Percentiles rank a stretch among this genome's conserved stretches.
phyloP scores from a whole-genome alignment of 2,888 invertebrate genomes.

The Ligdia adustata region DNA sequence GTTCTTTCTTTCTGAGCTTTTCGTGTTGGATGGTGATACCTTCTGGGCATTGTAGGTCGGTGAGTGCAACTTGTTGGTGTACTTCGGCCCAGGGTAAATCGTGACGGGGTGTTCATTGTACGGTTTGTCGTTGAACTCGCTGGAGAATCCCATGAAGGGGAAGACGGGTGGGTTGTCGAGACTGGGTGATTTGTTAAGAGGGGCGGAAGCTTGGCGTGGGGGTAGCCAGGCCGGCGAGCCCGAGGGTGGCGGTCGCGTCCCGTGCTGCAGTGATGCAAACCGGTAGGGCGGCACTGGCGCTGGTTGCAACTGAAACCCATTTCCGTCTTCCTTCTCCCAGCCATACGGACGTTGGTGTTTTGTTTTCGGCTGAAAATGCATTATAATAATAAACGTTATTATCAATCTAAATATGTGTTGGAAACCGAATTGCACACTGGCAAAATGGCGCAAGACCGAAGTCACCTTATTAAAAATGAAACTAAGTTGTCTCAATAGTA shows the following conservation, averaged over 20 bases:
- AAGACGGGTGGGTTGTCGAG: slow-evolving; percentile 73
- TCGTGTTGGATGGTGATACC: slow-evolving; percentile 72
- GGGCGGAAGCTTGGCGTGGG: slow-evolving; percentile 58
- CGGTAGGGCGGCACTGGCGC: slow-evolving; percentile 85
- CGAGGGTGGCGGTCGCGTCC: slow-evolving; percentile 69
- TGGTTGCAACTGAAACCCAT: slow-evolving; percentile 76
- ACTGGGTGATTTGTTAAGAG: slow-evolving; percentile 69
- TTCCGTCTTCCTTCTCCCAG: slow-evolving; percentile 85
- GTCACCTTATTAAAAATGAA: too few species aligned
- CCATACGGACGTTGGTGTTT: slow-evolving; percentile 90
- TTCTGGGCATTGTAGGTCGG: slow-evolving; percentile 71
- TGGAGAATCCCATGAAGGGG: slow-evolving; percentile 80
- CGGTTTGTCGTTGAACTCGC: slow-evolving; percentile 78
- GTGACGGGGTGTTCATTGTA: slow-evolving; percentile 87
- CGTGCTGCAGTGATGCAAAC: slow-evolving; percentile 88
- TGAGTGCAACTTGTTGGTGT: slow-evolving; percentile 66
- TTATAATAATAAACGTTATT: too few species aligned
- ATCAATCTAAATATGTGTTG: too few species aligned
- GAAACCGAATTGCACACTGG: too few species aligned
- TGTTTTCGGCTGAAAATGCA: slow-evolving; percentile 87
- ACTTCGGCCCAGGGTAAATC: slow-evolving; percentile 85
- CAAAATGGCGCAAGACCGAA: too few species aligned
- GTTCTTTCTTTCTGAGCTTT: slow-evolving; percentile 62
- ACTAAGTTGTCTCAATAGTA: too few species aligned
- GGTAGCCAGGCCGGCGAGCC: slow-evolving; percentile 68